These are phyloP conservation scores for Fragum sueziense DNA, from an alignment of 2,888 invertebrate species.

Conservation along the genomic window DNA sequence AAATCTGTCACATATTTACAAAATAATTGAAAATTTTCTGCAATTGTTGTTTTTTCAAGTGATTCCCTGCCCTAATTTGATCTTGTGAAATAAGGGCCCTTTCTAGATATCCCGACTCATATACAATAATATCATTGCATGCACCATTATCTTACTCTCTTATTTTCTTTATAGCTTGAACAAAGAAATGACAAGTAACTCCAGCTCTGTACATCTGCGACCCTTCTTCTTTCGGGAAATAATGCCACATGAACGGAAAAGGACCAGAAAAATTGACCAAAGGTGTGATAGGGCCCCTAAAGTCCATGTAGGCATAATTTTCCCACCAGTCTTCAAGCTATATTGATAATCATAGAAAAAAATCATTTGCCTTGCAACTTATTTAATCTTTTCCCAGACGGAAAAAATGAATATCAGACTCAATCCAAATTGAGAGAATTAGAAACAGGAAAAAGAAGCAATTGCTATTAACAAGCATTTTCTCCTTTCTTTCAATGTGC, in stretches of 20 bases:
- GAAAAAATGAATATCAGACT: too few relatives aligned
- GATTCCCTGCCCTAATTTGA: too few relatives aligned
- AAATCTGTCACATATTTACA: too few relatives aligned
- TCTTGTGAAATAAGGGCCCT: too few relatives aligned
- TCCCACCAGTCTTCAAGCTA: slow-evolving; percentile 85
- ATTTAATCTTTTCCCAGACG: too few relatives aligned
- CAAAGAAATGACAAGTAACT: slow-evolving; percentile 76
- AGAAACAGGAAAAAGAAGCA: not conserved
- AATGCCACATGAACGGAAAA: slow-evolving; percentile 71
- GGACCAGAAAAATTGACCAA: slow-evolving; percentile 84
- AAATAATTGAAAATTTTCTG: too few relatives aligned
- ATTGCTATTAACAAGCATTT: too few relatives aligned
- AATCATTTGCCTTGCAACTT: too few relatives aligned
- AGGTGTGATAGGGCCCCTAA: slow-evolving; percentile 84
- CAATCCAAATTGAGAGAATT: not conserved
- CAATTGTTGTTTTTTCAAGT: too few relatives aligned
- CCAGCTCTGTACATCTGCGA: slow-evolving; percentile 79
- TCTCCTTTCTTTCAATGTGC: too few relatives aligned
- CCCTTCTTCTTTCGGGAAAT: slow-evolving; percentile 74
- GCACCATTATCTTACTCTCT: slow-evolving; percentile 78
- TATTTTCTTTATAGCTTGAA: slow-evolving; percentile 84
- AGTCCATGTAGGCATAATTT: slow-evolving; percentile 84
- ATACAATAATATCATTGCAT: not conserved
- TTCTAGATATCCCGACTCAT: not conserved
- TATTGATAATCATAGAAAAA: too few relatives aligned